Conservation (phyloP, 2,888 invertebrate species). For the Diabrotica balteata region DNA sequence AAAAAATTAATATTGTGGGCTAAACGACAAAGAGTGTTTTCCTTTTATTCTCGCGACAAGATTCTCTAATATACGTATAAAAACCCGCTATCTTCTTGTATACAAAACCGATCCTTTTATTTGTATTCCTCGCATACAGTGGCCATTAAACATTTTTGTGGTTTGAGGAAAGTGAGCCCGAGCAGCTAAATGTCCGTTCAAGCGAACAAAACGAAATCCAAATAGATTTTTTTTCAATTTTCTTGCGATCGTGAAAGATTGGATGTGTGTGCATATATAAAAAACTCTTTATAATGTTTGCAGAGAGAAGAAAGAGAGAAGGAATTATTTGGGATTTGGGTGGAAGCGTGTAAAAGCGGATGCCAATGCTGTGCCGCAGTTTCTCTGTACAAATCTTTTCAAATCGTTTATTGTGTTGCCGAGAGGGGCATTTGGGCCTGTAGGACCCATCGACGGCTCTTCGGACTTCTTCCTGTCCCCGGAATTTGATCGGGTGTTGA, state of each 20-base stretch:
- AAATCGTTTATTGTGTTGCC: conserved; percentile 31
- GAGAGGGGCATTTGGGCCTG: too few species aligned
- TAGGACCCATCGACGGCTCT: too few species aligned
- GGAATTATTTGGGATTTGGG: conserved; percentile 57
- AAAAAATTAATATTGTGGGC: too few species aligned
- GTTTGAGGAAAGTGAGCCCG: conserved; percentile 25
- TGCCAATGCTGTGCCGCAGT: conserved; percentile 51
- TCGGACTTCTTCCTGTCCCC: too few species aligned
- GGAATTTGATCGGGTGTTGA: too few species aligned
- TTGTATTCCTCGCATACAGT: conserved; percentile 21
- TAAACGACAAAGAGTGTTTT: too few species aligned
- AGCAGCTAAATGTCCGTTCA: conserved; percentile 23
- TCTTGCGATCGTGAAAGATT: conserved; percentile 35
- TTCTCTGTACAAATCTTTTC: conserved; percentile 56
- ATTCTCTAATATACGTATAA: neutral
- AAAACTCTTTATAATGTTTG: conserved; percentile 34
- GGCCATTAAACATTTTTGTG: conserved; percentile 27
- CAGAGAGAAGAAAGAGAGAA: conserved; percentile 13
- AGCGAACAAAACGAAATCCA: conserved; percentile 34
- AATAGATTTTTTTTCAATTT: conserved; percentile 36
- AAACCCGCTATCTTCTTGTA: neutral
- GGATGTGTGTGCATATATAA: conserved; percentile 28
- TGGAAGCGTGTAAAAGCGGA: conserved; percentile 49
- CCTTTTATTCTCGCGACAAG: neutral
- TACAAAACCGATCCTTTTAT: conserved; percentile 17